Evolutionary conservation across 2,113 vertebrate genomes (phyloP).

Genomic region (Macquaria ambigua): DNA sequence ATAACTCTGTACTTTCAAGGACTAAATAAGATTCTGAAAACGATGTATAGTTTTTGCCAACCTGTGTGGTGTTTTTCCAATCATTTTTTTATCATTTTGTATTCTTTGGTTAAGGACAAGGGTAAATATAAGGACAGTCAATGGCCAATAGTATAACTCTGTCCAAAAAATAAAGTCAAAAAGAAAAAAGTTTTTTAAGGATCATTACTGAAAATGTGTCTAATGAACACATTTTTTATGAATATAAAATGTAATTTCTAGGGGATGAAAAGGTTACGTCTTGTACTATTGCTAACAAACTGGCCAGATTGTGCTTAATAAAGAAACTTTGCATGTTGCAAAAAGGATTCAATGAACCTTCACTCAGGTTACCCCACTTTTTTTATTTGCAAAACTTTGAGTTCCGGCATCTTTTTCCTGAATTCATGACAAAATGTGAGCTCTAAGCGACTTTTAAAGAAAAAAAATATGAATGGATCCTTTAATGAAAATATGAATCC

Average conservation of each 20-base stretch:
- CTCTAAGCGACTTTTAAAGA: not conserved
- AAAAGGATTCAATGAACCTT: constrained; percentile 3
- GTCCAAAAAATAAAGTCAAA: not conserved
- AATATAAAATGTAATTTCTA: constrained; percentile 5
- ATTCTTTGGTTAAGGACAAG: constrained; percentile 8
- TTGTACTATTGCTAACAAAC: not conserved
- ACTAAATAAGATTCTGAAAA: not conserved
- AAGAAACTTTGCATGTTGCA: not conserved
- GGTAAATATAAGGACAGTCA: constrained; percentile 16
- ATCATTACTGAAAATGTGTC: constrained; percentile 4
- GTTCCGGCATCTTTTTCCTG: constrained; percentile 2
- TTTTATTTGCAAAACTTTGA: constrained; percentile 1
- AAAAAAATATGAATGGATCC: not conserved
- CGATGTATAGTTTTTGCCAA: not conserved
- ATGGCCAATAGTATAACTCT: not conserved
- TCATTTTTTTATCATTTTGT: not conserved
- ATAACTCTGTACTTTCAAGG: not conserved
- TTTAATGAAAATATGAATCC: constrained; percentile 6
- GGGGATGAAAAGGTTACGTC: constrained; percentile 8
- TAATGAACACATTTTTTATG: not conserved
- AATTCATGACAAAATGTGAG: not conserved
- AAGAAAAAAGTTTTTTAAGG: not conserved
- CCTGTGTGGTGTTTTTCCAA: not conserved
- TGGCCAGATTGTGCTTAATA: not conserved
- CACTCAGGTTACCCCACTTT: not conserved